Conservation (phyloP, 2,113 vertebrate genomes). For the Lampris incognitus region DNA sequence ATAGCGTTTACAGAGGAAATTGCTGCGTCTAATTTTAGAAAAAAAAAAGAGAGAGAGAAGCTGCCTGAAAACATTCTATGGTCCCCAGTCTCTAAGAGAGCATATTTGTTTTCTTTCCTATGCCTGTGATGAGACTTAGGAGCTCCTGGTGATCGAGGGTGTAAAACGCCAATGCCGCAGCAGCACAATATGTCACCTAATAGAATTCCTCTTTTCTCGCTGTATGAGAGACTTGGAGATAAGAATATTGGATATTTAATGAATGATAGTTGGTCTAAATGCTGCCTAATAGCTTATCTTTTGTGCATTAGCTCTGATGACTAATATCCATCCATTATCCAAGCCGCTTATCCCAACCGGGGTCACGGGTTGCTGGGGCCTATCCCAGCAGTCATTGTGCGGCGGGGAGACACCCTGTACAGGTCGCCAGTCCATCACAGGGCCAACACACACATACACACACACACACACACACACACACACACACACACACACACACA, state of each 20-base stretch:
- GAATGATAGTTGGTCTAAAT: slow-evolving; percentile 20
- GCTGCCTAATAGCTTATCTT: background rate
- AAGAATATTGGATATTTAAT: slow-evolving; percentile 18
- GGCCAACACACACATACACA: too few relatives aligned
- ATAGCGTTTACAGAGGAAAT: slow-evolving; percentile 80
- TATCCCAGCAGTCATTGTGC: too few relatives aligned
- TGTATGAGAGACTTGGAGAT: slow-evolving; percentile 8
- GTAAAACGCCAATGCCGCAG: slow-evolving; percentile 39
- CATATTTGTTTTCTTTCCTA: slow-evolving; percentile 73
- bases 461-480: too few relatives aligned
- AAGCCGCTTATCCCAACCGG: too few relatives aligned
- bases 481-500: too few relatives aligned
- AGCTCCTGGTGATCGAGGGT: slow-evolving; percentile 35
- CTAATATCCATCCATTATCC: slow-evolving; percentile 2
- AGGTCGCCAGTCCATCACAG: too few relatives aligned
- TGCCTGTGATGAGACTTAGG: slow-evolving; percentile 58
- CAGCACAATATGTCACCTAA: slow-evolving; percentile 9
- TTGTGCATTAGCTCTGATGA: slow-evolving; percentile 26
- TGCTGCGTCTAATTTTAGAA: slow-evolving; percentile 83
- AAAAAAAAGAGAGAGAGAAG: slow-evolving; percentile 45
- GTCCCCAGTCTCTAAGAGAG: slow-evolving; percentile 58
- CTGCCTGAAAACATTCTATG: slow-evolving; percentile 71
- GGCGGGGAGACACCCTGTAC: too few relatives aligned
- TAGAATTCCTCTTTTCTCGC: slow-evolving; percentile 12
- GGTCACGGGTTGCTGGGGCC: too few relatives aligned